Evolutionary conservation across 2,888 invertebrate species (phyloP).

Genomic region (Scaptomyza cyrtandrae): DNA sequence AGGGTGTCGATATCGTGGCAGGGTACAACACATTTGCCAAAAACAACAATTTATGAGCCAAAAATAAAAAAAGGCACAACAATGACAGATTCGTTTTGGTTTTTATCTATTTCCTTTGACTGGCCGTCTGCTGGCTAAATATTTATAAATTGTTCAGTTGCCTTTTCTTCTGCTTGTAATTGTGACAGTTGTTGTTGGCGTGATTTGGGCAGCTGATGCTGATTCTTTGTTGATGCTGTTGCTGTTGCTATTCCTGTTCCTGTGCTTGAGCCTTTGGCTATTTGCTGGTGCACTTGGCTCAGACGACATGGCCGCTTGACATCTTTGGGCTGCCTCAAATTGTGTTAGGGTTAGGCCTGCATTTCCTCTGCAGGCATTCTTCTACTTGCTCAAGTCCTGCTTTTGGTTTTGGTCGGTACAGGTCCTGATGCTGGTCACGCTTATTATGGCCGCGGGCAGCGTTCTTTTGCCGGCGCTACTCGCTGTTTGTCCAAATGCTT

Average conservation of each 20-base stretch:
- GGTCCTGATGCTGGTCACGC: slow-evolving; percentile 67
- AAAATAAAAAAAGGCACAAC: slow-evolving; percentile 54
- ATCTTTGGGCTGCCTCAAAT: slow-evolving; percentile 72
- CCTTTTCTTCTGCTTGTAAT: slow-evolving; percentile 29
- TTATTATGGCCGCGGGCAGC: slow-evolving; percentile 72
- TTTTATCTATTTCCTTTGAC: slow-evolving; percentile 55
- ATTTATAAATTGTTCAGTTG: slow-evolving; percentile 81
- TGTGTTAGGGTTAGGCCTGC: slow-evolving; percentile 75
- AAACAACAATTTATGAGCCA: slow-evolving; percentile 55
- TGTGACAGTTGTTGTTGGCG: slow-evolving; percentile 60
- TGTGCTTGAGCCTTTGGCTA: slow-evolving; percentile 54
- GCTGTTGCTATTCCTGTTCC: neutral
- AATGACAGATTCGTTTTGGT: slow-evolving; percentile 80
- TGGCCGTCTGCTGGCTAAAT: slow-evolving; percentile 71
- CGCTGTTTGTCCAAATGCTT: slow-evolving; percentile 74
- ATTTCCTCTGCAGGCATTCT: slow-evolving; percentile 54
- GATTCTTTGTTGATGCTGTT: slow-evolving; percentile 5
- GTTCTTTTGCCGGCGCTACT: slow-evolving; percentile 68
- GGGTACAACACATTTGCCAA: slow-evolving; percentile 47
- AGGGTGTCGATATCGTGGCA: slow-evolving; percentile 2
- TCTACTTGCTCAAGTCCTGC: slow-evolving; percentile 17
- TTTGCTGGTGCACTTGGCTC: slow-evolving; percentile 75
- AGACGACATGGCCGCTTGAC: slow-evolving; percentile 55
- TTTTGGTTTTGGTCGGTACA: slow-evolving; percentile 1
- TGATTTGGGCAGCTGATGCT: slow-evolving; percentile 49